A percentile compares a stretch with the other conserved stretches of the same genome.
phyloP scores from a whole-genome alignment of 2,797 vertebrate species.

The Rhinichthys osculus region DNA sequence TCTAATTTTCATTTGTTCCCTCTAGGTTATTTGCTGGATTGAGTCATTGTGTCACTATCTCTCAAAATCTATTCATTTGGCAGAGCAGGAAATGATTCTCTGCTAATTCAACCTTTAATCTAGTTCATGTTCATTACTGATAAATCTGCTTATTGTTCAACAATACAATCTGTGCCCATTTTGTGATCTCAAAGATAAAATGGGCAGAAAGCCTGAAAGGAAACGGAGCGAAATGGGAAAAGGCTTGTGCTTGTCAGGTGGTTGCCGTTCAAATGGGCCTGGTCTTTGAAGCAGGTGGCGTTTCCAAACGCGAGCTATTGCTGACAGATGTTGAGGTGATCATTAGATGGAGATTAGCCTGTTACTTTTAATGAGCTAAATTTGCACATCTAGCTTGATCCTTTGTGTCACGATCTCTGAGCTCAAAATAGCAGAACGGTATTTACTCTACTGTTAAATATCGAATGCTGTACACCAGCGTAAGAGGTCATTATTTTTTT shows the following conservation, averaged over 20 bases:
- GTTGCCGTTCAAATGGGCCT: not conserved
- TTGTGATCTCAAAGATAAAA: conserved; percentile 34
- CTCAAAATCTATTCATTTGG: conserved; percentile 52
- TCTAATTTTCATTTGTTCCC: conserved; percentile 10
- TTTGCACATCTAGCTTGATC: conserved; percentile 58
- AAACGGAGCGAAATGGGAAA: not conserved
- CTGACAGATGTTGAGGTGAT: conserved; percentile 77
- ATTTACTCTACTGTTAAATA: conserved; percentile 28
- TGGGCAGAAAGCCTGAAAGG: not conserved
- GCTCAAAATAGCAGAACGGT: conserved; percentile 65
- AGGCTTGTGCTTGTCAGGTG: conserved; percentile 12
- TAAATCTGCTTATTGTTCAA: conserved; percentile 24
- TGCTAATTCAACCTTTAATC: conserved; percentile 49
- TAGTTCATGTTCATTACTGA: conserved; percentile 43
- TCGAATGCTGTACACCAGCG: not conserved
- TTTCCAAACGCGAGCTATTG: conserved; percentile 64
- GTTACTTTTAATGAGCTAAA: conserved; percentile 77
- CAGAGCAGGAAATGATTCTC: conserved; percentile 24
- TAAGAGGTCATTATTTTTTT: conserved; percentile 2
- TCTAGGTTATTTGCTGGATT: conserved; percentile 36
- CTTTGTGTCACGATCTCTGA: conserved; percentile 45
- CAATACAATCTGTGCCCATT: conserved; percentile 15
- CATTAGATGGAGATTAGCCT: conserved; percentile 76
- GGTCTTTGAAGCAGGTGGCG: conserved; percentile 40
- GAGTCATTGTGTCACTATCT: conserved; percentile 42